Evolutionary conservation across 2,888 invertebrate species (phyloP), one percentile per base, ranked within the genome.

Genomic region (Microctonus aethiopoides): DNA sequence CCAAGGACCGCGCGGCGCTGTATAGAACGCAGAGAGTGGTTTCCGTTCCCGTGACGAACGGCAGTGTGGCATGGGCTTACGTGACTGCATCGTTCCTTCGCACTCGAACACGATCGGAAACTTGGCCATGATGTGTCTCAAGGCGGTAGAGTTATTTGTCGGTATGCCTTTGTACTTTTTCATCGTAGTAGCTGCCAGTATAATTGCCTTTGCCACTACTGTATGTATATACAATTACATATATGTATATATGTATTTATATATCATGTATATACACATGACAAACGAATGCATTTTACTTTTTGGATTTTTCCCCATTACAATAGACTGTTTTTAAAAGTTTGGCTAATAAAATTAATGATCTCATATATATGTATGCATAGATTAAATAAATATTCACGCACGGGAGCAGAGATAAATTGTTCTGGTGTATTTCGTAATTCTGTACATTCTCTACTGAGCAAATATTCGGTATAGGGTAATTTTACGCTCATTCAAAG

Each of bases 31-130:
- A 61, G 61, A 70, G 61, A 70, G 66, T 60, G 66, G 66, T 70
- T 67, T 70, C 70, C 66, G 70, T 67, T 70, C 22, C 66, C 62
- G 70, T 66, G 70, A 66, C 66, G 66, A 70, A 66, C 66, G 60
- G 41, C 61, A 41, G 52, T 56, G 41, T 61, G 51, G 65, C 70
- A 66, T 69, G 69, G 66, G 52, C 61, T 72, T 67, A 57, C 64
- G 70, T 67, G 62, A 65, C 67, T 66, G 63, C 59, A 73, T 51
- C 62, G 64, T 59, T 70, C 68, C 22, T 69, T 65, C 54, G 68
- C 54, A 60, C 70, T 59, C 67, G 71, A 59, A 46, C 69, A 67
- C 60, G 69, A 73, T 73, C 72, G 64, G 67, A 72, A 70, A 65
- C 63, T 69, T 67, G 67, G 70, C 56, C 67, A 67, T 52, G 66